Base-by-base conservation (phyloP, 2,888 invertebrate genomes). In the Drosophila lacicola region DNA sequence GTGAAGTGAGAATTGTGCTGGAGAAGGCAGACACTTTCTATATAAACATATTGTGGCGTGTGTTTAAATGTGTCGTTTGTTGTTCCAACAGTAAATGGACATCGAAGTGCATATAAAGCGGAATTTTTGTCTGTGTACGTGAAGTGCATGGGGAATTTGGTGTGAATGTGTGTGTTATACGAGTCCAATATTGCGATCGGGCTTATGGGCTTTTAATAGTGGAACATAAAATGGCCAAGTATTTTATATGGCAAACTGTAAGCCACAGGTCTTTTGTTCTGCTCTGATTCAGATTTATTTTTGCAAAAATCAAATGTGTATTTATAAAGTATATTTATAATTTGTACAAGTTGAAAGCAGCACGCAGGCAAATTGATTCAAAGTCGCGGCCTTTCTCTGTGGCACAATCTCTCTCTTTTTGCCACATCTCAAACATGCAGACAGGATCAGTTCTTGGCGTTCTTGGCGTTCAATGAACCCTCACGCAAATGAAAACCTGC, bases 401-500 rank as follows among this genome's bases (percentile, higher is more conserved):
- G 67, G 64, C 70, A 53, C 63, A 74, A 75, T 71, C 64, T 69
- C 54, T 69, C 54, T 62, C 51, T 47, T 65, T 61, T 63, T 55
- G 72, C 63, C 67, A 75, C 75, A 68, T 82, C 75, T 70, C 50
- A 51, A 67, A 56, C 63, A 75, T 58, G 72, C 66, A 50, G 62
- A 58, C 69, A 80, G 81, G 77, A 77, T 80, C 65, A 60, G 58
- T 67, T 47, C 17, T 17, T 45, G 53, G 37, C 17, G 39, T 66
- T 82, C 78, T 78, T 68, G 45, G 45, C 80, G 80, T 83, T 80
- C 80, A 80, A 80, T 80, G 80, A 80, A 80, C 80, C 46, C 71
- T 29, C n/a, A 11, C 67, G n/a, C 46, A 36, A 39, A 58, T 66
- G 68, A 64, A 81, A 83, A 70, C 74, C 76, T 57, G 56, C 14